A percentile compares a stretch with the other conserved stretches of the same genome.
Evolutionary conservation across 2,797 vertebrate genomes (phyloP).

Genomic region (Diglossa cyanea): DNA sequence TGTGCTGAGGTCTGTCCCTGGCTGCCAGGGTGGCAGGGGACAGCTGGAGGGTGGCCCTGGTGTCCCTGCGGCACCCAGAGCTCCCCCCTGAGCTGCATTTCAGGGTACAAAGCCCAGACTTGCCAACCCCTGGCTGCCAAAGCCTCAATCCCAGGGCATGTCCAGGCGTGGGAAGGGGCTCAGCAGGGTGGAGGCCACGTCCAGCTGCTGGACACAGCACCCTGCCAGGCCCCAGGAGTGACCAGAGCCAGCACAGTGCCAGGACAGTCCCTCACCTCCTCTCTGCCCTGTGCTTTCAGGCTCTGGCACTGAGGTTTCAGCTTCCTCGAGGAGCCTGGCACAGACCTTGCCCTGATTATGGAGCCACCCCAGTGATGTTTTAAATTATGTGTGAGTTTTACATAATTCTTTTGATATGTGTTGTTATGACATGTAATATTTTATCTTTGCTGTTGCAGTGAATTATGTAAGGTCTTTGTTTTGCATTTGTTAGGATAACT

Average conservation of each 20-base stretch:
- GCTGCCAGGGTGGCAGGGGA: neutral
- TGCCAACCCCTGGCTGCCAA: neutral
- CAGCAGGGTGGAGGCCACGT: neutral
- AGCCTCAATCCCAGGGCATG: too few species aligned
- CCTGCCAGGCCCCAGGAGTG: accelerated
- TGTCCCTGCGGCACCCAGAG: neutral
- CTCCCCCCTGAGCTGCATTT: too few species aligned
- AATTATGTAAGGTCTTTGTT: conserved; percentile 47
- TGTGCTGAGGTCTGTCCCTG: accelerated
- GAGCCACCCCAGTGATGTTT: conserved; percentile 36
- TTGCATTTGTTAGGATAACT: conserved; percentile 9
- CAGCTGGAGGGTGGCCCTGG: neutral
- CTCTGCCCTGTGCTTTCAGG: accelerated
- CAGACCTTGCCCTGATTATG: conserved; percentile 52
- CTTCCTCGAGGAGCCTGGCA: neutral
- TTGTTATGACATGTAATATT: conserved; percentile 44
- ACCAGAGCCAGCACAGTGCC: neutral
- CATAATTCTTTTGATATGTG: conserved; percentile 20
- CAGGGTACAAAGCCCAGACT: too few species aligned
- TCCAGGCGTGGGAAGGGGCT: neutral
- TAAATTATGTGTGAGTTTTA: conserved; percentile 62
- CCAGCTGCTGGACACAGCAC: neutral
- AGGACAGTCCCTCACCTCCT: accelerated
- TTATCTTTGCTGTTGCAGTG: conserved; percentile 23
- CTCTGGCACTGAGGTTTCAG: neutral